Percentiles rank a stretch among this genome's conserved stretches.
phyloP scores from a whole-genome alignment of 2,888 invertebrate species.

The Plagodis dolabraria region DNA sequence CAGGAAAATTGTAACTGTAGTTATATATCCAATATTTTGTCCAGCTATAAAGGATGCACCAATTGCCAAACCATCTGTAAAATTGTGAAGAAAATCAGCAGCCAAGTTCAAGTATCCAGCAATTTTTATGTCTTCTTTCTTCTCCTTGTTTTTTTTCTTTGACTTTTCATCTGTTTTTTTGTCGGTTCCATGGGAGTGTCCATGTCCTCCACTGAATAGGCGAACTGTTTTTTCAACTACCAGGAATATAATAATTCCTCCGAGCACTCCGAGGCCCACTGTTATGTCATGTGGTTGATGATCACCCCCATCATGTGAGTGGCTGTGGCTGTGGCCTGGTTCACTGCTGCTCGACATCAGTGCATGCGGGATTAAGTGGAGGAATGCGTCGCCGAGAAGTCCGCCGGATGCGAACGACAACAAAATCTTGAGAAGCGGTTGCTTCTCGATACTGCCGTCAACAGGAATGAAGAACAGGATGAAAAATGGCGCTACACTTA shows the following conservation, averaged over 20 bases:
- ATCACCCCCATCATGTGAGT: slow-evolving; percentile 79
- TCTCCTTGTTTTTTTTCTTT: slow-evolving; percentile 67
- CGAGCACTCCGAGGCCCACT: slow-evolving; percentile 97
- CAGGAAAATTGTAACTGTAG: slow-evolving; percentile 97
- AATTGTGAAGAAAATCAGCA: slow-evolving; percentile 99
- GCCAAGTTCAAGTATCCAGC: slow-evolving; percentile 97
- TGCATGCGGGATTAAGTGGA: slow-evolving; percentile 99
- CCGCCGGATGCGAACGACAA: slow-evolving; percentile 98
- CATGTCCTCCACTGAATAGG: slow-evolving; percentile 92
- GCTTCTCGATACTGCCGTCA: slow-evolving; percentile 92
- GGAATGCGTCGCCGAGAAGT: slow-evolving; percentile 98
- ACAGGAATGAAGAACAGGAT: slow-evolving; percentile 97
- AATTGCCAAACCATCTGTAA: slow-evolving; percentile 99
- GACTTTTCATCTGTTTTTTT: slow-evolving; percentile 72
- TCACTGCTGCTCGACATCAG: slow-evolving; percentile 66
- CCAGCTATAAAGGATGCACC: slow-evolving; percentile 99
- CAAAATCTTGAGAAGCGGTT: slow-evolving; percentile 94
- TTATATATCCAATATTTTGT: slow-evolving; percentile 93
- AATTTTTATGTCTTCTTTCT: slow-evolving; percentile 77
- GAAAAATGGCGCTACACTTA: slow-evolving; percentile 97
- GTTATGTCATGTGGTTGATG: slow-evolving; percentile 90
- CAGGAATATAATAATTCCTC: slow-evolving; percentile 96
- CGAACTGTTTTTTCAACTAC: slow-evolving; percentile 97
- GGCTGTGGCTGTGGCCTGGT: slow-evolving; percentile 83
- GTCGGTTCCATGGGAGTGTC: slow-evolving; percentile 88